Percentiles rank a stretch among this genome's conserved stretches.
Evolutionary conservation across 2,888 invertebrate genomes (phyloP).

Genomic region (Neuroscelio doddi): DNA sequence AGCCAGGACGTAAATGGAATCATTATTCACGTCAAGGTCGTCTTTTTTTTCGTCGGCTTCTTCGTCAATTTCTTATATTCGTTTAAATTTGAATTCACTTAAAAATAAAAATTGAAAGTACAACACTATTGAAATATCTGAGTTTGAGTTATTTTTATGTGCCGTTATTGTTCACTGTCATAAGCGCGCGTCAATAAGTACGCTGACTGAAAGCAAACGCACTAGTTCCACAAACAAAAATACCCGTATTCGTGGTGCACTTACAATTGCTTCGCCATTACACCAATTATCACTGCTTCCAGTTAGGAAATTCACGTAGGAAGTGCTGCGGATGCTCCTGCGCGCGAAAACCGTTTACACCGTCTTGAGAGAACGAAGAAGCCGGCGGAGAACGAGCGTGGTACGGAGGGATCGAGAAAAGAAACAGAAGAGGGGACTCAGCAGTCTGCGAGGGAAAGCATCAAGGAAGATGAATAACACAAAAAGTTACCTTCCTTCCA

Average conservation of each 20-base stretch:
- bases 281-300: not conserved
- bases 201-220: not conserved
- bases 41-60: not conserved
- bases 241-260: not conserved
- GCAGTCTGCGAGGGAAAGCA: conserved; percentile 10
- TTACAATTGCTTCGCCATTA: not conserved
- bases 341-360: conserved; percentile 32
- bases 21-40: conserved; percentile 18
- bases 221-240: not conserved
- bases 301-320: not conserved
- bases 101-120: too few relatives aligned
- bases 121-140: too few relatives aligned
- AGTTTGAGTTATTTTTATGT: too few relatives aligned
- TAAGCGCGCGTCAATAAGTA: not conserved
- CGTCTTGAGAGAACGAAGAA: conserved; percentile 28
- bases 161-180: not conserved
- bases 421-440: conserved; percentile 22
- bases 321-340: conserved; percentile 14
- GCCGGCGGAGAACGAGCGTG: conserved; percentile 10
- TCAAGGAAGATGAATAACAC: conserved; percentile 26
- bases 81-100: too few relatives aligned
- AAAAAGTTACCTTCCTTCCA: conserved; percentile 14
- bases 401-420: conserved; percentile 25
- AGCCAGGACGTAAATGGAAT: conserved; percentile 32
- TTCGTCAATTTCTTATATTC: too few relatives aligned